Evolutionary conservation across 35 echinoderm and acorn worm species (phyloP).

Genomic region (Diadema setosum): DNA sequence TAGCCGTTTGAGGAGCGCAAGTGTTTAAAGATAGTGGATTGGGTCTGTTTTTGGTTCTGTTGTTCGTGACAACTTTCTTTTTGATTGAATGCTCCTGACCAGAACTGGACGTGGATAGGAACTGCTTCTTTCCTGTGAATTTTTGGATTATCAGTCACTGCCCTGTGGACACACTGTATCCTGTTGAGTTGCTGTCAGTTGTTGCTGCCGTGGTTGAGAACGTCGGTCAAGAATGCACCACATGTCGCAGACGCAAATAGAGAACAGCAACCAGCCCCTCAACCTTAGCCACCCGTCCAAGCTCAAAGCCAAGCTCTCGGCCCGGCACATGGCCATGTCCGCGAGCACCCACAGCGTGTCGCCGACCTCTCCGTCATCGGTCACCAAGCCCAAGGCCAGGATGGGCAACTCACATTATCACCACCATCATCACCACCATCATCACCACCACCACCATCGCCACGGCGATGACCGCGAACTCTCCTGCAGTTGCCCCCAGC

Average conservation of each 20-base stretch:
- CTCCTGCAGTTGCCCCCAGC: constrained; percentile 73
- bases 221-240: constrained; percentile 39
- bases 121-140: too few relatives aligned
- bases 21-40: too few relatives aligned
- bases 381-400: background rate
- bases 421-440: constrained; percentile 21
- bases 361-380: background rate
- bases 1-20: too few relatives aligned
- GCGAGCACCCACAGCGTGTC: background rate
- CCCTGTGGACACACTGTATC: too few relatives aligned
- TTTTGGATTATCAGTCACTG: too few relatives aligned
- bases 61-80: too few relatives aligned
- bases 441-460: constrained; percentile 40
- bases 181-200: too few relatives aligned
- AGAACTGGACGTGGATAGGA: too few relatives aligned
- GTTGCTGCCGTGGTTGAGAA: too few relatives aligned
- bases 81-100: too few relatives aligned
- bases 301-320: constrained; percentile 45
- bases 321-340: background rate
- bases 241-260: constrained; percentile 48
- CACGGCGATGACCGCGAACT: background rate
- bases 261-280: constrained; percentile 46
- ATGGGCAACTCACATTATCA: constrained; percentile 14
- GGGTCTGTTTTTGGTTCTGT: too few relatives aligned
- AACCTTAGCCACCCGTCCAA: constrained; percentile 54